Evolutionary conservation across 2,113 vertebrate species (phyloP).

Genomic region (Epinephelus moara): DNA sequence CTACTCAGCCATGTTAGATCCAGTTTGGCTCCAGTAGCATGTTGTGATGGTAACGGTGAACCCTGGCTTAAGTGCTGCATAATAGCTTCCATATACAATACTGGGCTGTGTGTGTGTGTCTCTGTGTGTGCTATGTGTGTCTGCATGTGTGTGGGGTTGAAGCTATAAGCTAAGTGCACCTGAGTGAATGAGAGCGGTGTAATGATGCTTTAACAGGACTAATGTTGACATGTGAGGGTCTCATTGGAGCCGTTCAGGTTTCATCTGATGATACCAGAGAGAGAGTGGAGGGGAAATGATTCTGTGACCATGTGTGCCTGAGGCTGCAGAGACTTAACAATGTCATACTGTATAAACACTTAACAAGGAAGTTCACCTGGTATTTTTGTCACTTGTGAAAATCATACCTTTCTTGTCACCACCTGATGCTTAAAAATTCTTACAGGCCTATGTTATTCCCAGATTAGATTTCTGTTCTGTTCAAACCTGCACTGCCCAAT

Average conservation of each 20-base stretch:
- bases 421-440: too few species aligned
- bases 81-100: conserved; percentile 56
- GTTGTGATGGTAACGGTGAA: conserved; percentile 44
- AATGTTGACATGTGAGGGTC: conserved; percentile 42
- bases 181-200: conserved; percentile 40
- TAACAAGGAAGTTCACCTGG: not conserved
- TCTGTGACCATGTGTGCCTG: not conserved
- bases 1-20: conserved; percentile 26
- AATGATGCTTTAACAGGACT: conserved; percentile 42
- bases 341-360: too few species aligned
- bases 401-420: too few species aligned
- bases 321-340: not conserved
- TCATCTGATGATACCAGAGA: not conserved
- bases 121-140: conserved; percentile 28
- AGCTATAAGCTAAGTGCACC: conserved; percentile 55
- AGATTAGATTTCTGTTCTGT: too few species aligned
- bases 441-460: too few species aligned
- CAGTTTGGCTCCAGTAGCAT: conserved; percentile 48
- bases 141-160: not conserved
- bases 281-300: not conserved
- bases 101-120: not conserved
- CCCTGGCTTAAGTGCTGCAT: conserved; percentile 54
- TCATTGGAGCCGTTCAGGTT: conserved; percentile 44
- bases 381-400: not conserved
- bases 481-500: too few species aligned